phyloP scores from a whole-genome alignment of 1,140 invertebrate species.

The Musca domestica region DNA sequence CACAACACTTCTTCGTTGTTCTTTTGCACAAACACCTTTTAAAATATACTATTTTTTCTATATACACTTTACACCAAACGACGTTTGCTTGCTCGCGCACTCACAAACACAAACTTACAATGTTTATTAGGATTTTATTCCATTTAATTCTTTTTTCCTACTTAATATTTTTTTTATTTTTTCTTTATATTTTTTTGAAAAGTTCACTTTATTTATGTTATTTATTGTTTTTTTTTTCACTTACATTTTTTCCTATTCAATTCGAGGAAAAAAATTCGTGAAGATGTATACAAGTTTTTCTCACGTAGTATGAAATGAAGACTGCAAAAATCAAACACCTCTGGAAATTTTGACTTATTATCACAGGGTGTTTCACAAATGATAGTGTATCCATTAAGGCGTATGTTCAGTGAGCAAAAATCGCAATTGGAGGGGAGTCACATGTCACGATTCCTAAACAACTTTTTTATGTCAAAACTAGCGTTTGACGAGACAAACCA shows the following conservation, averaged over 20 bases:
- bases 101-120: constrained; percentile 7
- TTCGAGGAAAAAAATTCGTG: not conserved
- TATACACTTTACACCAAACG: not conserved
- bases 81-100: not conserved
- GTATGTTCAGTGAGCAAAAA: no score
- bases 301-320: constrained; percentile 8
- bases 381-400: no score
- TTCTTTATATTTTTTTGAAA: not conserved
- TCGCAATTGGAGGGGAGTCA: not conserved
- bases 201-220: not conserved
- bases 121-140: no score
- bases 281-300: constrained; percentile 20
- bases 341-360: no score
- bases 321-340: constrained; percentile 20
- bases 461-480: no score
- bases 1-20: not conserved
- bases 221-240: constrained; percentile 13
- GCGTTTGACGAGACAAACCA: no score
- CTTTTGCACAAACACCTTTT: constrained; percentile 1
- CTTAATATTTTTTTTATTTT: constrained; percentile 1
- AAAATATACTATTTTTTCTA: not conserved
- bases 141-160: no score
- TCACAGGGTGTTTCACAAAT: no score
- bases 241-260: not conserved
- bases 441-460: not conserved